Conservation (phyloP, 1,140 invertebrate genomes). For the Meloidogyne floridensis region DNA sequence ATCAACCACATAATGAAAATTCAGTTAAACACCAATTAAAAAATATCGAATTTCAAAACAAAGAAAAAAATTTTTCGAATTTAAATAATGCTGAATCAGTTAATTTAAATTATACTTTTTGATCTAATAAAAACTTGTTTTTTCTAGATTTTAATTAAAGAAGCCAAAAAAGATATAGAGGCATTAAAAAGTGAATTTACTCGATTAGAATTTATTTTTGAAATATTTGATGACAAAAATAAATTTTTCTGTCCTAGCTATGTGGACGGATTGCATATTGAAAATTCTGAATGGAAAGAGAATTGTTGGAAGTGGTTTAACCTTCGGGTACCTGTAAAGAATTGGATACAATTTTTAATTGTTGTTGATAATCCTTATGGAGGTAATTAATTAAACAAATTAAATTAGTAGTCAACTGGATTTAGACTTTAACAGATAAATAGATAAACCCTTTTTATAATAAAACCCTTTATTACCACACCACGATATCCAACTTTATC, state of each 20-base stretch:
- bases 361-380: background rate
- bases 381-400: background rate
- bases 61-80: no score
- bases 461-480: no score
- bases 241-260: background rate
- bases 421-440: no score
- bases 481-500: no score
- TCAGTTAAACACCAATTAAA: no score
- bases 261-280: background rate
- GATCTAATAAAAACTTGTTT: background rate
- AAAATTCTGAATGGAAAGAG: background rate
- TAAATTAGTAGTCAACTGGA: no score
- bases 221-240: background rate
- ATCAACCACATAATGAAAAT: no score
- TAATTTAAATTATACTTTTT: background rate
- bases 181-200: background rate
- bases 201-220: background rate
- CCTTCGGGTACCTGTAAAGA: background rate
- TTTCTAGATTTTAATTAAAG: background rate
- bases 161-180: background rate
- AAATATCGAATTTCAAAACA: no score
- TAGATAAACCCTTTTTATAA: no score
- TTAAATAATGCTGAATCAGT: no score
- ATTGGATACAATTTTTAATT: background rate
- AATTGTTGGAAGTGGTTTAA: slow-evolving; percentile 5